Conservation (phyloP, 2,797 vertebrate species). For the Lithobates pipiens region DNA sequence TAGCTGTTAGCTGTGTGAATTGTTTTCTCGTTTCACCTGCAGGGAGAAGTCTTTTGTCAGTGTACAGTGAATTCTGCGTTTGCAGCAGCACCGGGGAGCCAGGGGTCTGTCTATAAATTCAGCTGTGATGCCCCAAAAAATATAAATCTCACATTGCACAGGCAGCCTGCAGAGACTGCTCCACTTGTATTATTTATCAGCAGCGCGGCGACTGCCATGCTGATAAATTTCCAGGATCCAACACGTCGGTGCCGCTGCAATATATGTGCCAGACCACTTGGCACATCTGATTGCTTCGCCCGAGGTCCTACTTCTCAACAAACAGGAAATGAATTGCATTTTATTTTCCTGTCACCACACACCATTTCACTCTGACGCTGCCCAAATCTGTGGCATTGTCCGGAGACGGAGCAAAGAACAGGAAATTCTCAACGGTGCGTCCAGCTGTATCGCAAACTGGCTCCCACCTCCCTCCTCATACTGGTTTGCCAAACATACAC, state of each 20-base stretch:
- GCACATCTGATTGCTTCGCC: conserved; percentile 36
- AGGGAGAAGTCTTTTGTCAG: conserved; percentile 56
- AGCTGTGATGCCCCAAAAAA: conserved; percentile 45
- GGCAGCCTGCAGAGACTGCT: conserved; percentile 48
- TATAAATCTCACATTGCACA: conserved; percentile 55
- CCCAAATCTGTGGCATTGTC: conserved; percentile 54
- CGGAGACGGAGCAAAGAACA: conserved; percentile 28
- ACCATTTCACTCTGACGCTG: conserved; percentile 28
- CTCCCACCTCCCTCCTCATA: not conserved
- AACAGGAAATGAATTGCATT: conserved; percentile 47
- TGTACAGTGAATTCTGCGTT: conserved; percentile 47
- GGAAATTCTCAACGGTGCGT: conserved; percentile 26
- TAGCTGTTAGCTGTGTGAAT: conserved; percentile 51
- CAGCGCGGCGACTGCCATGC: conserved; percentile 1
- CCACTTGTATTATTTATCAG: conserved; percentile 54
- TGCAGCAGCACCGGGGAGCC: conserved; percentile 40
- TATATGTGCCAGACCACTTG: conserved; percentile 53
- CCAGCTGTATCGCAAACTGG: conserved; percentile 10
- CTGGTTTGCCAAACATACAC: not conserved
- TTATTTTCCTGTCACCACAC: conserved; percentile 52
- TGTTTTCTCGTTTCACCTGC: conserved; percentile 50
- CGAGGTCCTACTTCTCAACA: conserved; percentile 35
- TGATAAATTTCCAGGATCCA: conserved; percentile 50
- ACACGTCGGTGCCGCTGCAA: conserved; percentile 35
- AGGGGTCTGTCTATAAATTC: conserved; percentile 57